These are phyloP conservation scores for Ptychoptera contaminata DNA, from an alignment of 2,888 invertebrate species.

Conservation along the genomic window DNA sequence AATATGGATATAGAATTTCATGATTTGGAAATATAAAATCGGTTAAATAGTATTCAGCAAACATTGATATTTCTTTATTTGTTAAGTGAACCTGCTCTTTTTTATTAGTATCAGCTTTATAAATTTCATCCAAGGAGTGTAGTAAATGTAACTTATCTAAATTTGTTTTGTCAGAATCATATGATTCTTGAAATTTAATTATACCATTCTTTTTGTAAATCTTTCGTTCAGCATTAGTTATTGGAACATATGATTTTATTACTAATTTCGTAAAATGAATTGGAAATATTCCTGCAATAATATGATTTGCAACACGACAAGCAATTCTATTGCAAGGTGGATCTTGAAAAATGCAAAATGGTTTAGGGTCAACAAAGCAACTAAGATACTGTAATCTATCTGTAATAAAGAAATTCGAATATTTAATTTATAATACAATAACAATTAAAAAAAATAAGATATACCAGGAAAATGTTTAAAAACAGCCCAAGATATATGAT, in stretches of 20 bases:
- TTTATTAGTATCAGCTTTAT: no score
- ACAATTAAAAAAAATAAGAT: neutral
- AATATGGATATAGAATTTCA: constrained; percentile 7
- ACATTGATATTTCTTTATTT: constrained; percentile 4
- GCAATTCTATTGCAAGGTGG: constrained; percentile 11
- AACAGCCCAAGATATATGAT: constrained; percentile 30
- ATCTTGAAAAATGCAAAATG: constrained; percentile 21
- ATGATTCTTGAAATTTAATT: no score
- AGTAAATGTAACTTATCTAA: no score
- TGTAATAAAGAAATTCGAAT: constrained; percentile 6
- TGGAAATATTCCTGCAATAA: constrained; percentile 27
- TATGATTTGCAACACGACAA: constrained; percentile 27
- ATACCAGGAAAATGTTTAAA: constrained; percentile 26
- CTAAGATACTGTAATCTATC: constrained; percentile 22
- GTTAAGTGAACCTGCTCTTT: no score
- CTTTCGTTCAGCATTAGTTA: constrained; percentile 21
- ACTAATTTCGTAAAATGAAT: constrained; percentile 25
- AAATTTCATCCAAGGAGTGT: no score
- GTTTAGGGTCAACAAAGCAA: constrained; percentile 8
- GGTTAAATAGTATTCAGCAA: constrained; percentile 11
- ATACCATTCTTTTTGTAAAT: neutral
- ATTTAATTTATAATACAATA: neutral
- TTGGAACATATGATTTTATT: constrained; percentile 27
- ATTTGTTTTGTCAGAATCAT: no score
- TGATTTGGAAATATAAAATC: constrained; percentile 8